Percentiles rank a stretch among this genome's conserved stretches.
phyloP scores from a whole-genome alignment of 2,888 invertebrate genomes.

The Acronicta aceris region DNA sequence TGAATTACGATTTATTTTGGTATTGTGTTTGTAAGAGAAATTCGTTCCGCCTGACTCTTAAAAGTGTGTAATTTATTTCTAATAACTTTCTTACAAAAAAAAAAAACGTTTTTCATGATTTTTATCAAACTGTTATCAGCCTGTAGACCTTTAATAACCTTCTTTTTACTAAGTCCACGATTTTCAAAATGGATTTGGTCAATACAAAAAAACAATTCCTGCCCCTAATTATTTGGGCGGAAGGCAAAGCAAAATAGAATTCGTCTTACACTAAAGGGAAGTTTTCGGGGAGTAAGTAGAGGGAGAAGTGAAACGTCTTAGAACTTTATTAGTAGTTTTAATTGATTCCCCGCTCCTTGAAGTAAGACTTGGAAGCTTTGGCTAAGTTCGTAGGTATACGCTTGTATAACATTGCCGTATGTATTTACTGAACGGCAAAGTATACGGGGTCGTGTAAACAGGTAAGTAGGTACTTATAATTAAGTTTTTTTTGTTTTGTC shows the following conservation, averaged over 20 bases:
- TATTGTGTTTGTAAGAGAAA: no score
- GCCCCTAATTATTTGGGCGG: constrained; percentile 48
- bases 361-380: constrained; percentile 68
- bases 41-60: no score
- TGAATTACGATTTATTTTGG: no score
- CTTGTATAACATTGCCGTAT: constrained; percentile 15
- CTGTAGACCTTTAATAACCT: no score
- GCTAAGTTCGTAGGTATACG: constrained; percentile 61
- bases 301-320: constrained; percentile 73
- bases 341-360: constrained; percentile 77
- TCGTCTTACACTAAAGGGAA: constrained; percentile 65
- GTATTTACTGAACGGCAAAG: constrained; percentile 19
- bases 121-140: no score
- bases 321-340: constrained; percentile 82
- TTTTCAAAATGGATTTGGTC: constrained; percentile 11
- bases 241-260: constrained; percentile 64
- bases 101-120: no score
- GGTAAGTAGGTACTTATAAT: constrained; percentile 33
- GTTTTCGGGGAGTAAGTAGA: constrained; percentile 66
- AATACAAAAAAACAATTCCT: constrained; percentile 34
- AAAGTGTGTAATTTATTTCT: no score
- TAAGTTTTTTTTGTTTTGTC: constrained; percentile 16
- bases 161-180: no score
- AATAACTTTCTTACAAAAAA: no score
- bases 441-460: constrained; percentile 6